Percentiles rank a stretch among this genome's conserved stretches.
phyloP scores from a whole-genome alignment of 2,113 vertebrate species.

The Daubentonia madagascariensis region DNA sequence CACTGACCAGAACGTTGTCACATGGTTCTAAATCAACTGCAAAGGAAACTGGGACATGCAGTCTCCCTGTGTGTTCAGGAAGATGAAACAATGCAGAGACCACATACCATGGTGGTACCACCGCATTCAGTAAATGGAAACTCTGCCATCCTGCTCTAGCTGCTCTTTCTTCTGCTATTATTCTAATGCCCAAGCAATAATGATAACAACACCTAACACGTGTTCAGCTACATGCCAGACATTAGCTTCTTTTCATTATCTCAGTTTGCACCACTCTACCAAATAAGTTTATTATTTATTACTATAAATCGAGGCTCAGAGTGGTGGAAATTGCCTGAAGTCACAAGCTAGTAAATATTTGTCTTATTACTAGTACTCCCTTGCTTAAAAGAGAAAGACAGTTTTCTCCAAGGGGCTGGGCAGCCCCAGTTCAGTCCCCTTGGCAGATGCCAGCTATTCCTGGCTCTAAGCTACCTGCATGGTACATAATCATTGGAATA shows the following conservation, averaged over 20 bases:
- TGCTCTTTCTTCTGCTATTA: not conserved
- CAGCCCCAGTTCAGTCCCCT: not conserved
- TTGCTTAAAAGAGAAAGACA: not conserved
- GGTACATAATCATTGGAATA: conserved; percentile 75
- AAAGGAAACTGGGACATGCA: not conserved
- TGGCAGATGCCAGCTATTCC: not conserved
- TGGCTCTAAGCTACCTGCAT: conserved; percentile 45
- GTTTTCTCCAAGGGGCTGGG: not conserved
- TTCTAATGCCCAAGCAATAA: not conserved
- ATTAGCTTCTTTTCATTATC: not conserved
- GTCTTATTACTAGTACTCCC: not conserved
- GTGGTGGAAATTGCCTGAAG: not conserved
- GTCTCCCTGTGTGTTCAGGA: not conserved
- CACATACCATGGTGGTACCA: too few relatives aligned
- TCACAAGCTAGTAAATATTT: conserved; percentile 16
- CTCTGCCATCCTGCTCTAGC: not conserved
- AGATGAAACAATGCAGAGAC: not conserved
- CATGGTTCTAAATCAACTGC: not conserved
- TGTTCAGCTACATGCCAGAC: not conserved
- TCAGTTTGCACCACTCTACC: not conserved
- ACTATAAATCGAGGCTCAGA: not conserved
- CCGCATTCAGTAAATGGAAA: not conserved
- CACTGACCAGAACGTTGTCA: not conserved
- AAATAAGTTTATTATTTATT: not conserved
- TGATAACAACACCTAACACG: not conserved